Evolutionary conservation across 2,888 invertebrate species (phyloP).

Genomic region (Clostera curtula): DNA sequence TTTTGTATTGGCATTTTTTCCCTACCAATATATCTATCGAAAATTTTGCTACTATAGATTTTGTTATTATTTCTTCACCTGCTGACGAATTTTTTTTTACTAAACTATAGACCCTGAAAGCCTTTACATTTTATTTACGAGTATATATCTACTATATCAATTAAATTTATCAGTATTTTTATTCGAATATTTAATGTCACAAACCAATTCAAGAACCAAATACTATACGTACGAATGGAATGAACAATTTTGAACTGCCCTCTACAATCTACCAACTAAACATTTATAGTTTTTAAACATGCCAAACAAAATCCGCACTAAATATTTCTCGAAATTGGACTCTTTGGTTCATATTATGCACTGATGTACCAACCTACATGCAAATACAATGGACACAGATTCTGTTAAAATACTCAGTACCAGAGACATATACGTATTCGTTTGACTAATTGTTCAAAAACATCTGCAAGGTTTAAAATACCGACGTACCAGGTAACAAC

Average conservation of each 20-base stretch:
- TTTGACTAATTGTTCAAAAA: slow-evolving; percentile 42
- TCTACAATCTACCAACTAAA: slow-evolving; percentile 9
- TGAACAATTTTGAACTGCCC: neutral
- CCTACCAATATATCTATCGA: no score
- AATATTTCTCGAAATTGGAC: slow-evolving; percentile 4
- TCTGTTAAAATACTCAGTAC: slow-evolving; percentile 24
- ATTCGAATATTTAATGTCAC: slow-evolving; percentile 1
- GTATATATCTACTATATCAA: no score
- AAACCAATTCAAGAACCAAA: neutral
- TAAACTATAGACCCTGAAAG: no score
- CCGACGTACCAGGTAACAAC: neutral
- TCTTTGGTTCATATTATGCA: slow-evolving; percentile 43
- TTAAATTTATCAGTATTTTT: no score
- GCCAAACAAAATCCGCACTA: no score
- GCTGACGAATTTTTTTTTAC: no score
- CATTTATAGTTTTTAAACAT: no score
- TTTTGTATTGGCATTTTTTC: no score
- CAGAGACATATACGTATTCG: slow-evolving; percentile 40
- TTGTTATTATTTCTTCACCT: no score
- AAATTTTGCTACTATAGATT: no score
- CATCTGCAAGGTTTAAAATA: slow-evolving; percentile 25
- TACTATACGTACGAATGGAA: neutral
- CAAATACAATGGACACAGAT: slow-evolving; percentile 50
- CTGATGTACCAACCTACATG: slow-evolving; percentile 60
- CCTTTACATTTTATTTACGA: no score